Conservation (phyloP, 23 tunicate species). For the Ciona savignyi region DNA sequence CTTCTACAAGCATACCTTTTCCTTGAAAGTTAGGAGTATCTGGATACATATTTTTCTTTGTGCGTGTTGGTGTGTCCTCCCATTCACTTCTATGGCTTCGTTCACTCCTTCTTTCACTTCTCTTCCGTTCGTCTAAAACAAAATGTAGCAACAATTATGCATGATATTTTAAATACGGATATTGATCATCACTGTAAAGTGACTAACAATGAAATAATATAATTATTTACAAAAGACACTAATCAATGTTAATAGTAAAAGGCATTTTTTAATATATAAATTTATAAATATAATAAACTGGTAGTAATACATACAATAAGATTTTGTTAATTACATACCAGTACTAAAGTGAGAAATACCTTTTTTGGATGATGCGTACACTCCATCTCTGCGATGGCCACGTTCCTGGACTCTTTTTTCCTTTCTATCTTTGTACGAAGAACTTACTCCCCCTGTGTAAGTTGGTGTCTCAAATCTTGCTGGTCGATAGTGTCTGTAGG, state of each 20-base stretch:
- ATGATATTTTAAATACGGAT: no score
- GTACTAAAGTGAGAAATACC: constrained; percentile 2
- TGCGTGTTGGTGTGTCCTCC: constrained; percentile 42
- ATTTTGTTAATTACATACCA: no score
- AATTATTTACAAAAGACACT: no score
- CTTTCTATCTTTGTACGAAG: constrained; percentile 51
- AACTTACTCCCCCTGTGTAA: constrained; percentile 91
- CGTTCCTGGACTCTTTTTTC: constrained; percentile 47
- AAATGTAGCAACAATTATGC: no score
- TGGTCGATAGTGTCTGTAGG: constrained; percentile 65
- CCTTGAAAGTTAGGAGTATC: constrained; percentile 48
- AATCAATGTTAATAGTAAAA: no score
- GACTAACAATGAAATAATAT: no score
- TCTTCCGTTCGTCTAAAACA: neutral
- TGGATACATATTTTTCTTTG: constrained; percentile 30
- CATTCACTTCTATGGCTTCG: constrained; percentile 28
- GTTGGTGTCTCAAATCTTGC: constrained; percentile 91
- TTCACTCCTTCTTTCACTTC: constrained; percentile 9
- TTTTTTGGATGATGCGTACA: constrained; percentile 49
- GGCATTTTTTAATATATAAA: neutral
- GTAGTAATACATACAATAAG: neutral
- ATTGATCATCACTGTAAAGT: no score
- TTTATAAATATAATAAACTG: neutral
- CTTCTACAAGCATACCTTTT: constrained; percentile 18
- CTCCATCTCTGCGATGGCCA: constrained; percentile 40